Percentiles rank a stretch among this genome's conserved stretches.
Conservation (phyloP, 2,797 vertebrate genomes). For the Lithobates pipiens region DNA sequence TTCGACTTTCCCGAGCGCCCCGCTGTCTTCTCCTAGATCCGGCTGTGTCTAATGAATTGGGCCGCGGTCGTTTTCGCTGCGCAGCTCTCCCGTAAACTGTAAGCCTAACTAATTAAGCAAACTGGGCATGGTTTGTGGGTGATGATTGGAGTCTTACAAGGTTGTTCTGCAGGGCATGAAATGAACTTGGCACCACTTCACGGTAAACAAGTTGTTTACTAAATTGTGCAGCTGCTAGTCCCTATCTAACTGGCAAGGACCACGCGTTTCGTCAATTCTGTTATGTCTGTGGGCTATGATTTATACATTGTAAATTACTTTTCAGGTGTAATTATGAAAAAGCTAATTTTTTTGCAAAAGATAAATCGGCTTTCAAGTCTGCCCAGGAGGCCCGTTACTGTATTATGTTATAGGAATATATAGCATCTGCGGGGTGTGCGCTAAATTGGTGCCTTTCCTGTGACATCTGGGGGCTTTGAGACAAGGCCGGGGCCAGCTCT, state of each 20-base stretch:
- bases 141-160: slow-evolving; percentile 40
- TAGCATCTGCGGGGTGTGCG: too few species aligned
- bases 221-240: slow-evolving; percentile 45
- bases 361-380: too few species aligned
- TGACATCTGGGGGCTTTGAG: too few species aligned
- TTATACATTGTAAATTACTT: not conserved
- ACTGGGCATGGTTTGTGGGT: slow-evolving; percentile 42
- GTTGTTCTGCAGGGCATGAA: slow-evolving; percentile 48
- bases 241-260: not conserved
- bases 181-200: slow-evolving; percentile 38
- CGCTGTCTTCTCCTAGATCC: not conserved
- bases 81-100: slow-evolving; percentile 1
- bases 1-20: too few species aligned
- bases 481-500: too few species aligned
- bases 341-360: not conserved
- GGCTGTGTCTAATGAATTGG: not conserved
- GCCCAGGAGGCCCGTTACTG: too few species aligned
- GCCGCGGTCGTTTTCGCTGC: not conserved
- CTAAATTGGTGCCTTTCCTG: too few species aligned
- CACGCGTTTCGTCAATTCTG: not conserved
- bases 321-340: not conserved
- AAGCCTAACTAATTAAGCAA: slow-evolving; percentile 42
- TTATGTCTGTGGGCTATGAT: not conserved
- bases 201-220: slow-evolving; percentile 55
- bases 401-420: too few species aligned